Conservation (phyloP, 2,113 vertebrate species). For the Stegastes partitus region DNA sequence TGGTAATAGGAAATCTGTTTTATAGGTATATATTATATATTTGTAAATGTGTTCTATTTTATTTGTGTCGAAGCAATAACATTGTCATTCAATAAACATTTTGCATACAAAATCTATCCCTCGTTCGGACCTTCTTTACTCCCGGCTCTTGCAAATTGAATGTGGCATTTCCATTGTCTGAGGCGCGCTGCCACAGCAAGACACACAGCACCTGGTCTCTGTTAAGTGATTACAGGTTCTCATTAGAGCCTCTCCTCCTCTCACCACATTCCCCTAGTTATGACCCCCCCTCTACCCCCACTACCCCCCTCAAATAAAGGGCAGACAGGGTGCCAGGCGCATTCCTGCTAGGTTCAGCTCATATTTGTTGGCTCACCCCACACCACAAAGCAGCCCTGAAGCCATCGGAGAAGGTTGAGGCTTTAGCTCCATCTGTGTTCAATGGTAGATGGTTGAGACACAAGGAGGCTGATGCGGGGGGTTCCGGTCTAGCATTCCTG, state of each 20-base stretch:
- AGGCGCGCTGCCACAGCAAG: conserved; percentile 27
- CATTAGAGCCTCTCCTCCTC: conserved; percentile 69
- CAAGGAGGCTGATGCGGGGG: conserved; percentile 51
- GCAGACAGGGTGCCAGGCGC: conserved; percentile 70
- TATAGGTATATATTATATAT: conserved; percentile 84
- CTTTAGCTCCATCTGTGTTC: conserved; percentile 73
- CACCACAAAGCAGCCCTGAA: conserved; percentile 64
- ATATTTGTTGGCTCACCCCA: conserved; percentile 72
- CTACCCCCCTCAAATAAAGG: conserved; percentile 35
- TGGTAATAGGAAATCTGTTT: conserved; percentile 83
- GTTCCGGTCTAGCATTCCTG: conserved; percentile 69
- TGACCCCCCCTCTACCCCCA: conserved; percentile 48
- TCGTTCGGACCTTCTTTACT: conserved; percentile 63
- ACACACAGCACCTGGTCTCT: conserved; percentile 75
- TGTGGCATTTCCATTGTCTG: conserved; percentile 64
- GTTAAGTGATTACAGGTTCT: conserved; percentile 78
- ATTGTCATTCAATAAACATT: conserved; percentile 90
- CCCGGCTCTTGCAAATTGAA: conserved; percentile 48
- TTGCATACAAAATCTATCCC: conserved; percentile 78
- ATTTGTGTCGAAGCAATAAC: conserved; percentile 85
- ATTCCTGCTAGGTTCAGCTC: conserved; percentile 76
- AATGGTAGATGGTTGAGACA: conserved; percentile 62
- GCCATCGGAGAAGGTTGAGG: conserved; percentile 63
- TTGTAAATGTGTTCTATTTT: conserved; percentile 89
- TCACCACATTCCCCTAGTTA: conserved; percentile 64